phyloP scores from a whole-genome alignment of 1,140 invertebrate species.

The Neodiprion pinetum region DNA sequence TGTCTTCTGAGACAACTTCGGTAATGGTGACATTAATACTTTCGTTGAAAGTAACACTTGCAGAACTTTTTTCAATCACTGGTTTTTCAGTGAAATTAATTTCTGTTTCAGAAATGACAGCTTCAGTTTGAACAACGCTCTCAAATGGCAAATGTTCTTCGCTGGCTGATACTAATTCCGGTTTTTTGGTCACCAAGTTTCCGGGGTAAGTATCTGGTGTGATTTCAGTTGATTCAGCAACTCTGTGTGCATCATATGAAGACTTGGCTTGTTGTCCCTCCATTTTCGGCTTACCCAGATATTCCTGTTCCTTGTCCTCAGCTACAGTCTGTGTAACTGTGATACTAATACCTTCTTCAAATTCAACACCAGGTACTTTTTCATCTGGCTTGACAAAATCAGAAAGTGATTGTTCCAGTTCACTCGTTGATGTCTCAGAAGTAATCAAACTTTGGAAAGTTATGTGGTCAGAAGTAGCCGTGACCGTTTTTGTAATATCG shows the following conservation, averaged over 20 bases:
- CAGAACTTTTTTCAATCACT: conserved; percentile 46
- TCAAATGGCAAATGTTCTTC: conserved; percentile 59
- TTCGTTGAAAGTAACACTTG: conserved; percentile 55
- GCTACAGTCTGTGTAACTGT: conserved; percentile 54
- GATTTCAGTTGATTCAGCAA: conserved; percentile 58
- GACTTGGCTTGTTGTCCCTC: conserved; percentile 48
- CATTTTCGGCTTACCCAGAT: conserved; percentile 39
- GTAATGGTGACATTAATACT: conserved; percentile 55
- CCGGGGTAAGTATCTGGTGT: conserved; percentile 46
- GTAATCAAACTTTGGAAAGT: conserved; percentile 58
- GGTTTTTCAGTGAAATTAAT: conserved; percentile 51
- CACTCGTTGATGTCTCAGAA: conserved; percentile 49
- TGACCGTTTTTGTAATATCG: conserved; percentile 38
- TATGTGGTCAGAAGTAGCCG: conserved; percentile 55
- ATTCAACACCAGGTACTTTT: conserved; percentile 56
- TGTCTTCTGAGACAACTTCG: conserved; percentile 59
- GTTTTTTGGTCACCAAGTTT: conserved; percentile 42
- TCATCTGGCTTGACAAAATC: conserved; percentile 53
- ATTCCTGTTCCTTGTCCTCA: conserved; percentile 60
- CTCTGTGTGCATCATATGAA: conserved; percentile 56
- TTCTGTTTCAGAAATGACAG: conserved; percentile 62
- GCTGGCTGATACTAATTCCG: conserved; percentile 48
- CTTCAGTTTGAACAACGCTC: conserved; percentile 60
- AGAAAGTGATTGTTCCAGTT: conserved; percentile 50
- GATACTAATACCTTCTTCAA: conserved; percentile 54